A percentile compares a stretch with the other conserved stretches of the same genome.
These are phyloP conservation scores for Xylota segnis DNA, from an alignment of 2,888 invertebrate genomes.

Conservation along the genomic window DNA sequence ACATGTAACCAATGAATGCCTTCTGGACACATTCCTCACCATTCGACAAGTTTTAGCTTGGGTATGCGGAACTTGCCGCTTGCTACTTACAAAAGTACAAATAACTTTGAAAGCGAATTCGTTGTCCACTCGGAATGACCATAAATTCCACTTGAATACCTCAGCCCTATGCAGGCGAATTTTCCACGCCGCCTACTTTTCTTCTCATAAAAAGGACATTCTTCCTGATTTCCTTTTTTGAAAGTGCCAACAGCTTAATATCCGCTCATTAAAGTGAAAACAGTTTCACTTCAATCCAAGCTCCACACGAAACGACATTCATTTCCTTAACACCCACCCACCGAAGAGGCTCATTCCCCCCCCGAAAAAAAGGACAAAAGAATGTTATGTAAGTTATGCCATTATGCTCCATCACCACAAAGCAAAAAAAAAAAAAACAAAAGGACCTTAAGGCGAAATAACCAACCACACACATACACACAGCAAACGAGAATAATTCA, in stretches of 20 bases:
- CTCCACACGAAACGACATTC: slow-evolving; percentile 30
- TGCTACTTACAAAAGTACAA: not conserved
- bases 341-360: not conserved
- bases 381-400: slow-evolving; percentile 60
- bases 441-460: slow-evolving; percentile 36
- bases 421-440: slow-evolving; percentile 21
- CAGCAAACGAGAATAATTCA: slow-evolving; percentile 47
- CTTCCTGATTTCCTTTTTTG: slow-evolving; percentile 6
- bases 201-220: slow-evolving; percentile 6
- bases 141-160: slow-evolving; percentile 1
- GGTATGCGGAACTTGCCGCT: too few relatives aligned
- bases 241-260: slow-evolving; percentile 60
- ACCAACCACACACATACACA: not conserved
- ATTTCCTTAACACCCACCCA: slow-evolving; percentile 33
- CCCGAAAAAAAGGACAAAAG: slow-evolving; percentile 48
- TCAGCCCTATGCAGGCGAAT: not conserved
- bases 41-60: not conserved
- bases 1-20: not conserved
- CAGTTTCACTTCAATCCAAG: slow-evolving; percentile 39
- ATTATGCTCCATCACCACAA: slow-evolving; percentile 53
- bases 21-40: not conserved
- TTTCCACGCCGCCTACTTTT: not conserved
- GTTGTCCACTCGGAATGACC: not conserved
- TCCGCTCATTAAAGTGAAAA: slow-evolving; percentile 59
- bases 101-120: not conserved